A percentile compares a stretch with the other conserved stretches of the same genome.
Evolutionary conservation across 2,113 vertebrate species (phyloP).

Genomic region (Carassius auratus): DNA sequence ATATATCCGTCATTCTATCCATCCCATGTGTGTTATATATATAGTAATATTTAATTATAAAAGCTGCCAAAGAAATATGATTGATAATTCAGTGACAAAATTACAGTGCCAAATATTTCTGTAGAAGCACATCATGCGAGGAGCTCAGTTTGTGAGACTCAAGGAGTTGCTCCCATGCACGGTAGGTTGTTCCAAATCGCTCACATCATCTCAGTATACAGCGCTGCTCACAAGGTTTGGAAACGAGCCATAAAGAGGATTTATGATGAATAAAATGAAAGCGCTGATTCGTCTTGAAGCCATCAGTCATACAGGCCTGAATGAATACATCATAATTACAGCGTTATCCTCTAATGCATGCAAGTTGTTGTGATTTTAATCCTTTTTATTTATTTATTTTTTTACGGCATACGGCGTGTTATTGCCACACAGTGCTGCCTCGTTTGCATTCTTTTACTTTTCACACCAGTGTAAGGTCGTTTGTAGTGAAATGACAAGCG

Average conservation of each 20-base stretch:
- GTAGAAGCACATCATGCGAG: no score
- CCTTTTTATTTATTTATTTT: background rate
- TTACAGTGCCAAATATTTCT: no score
- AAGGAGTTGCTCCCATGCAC: no score
- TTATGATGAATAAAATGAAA: background rate
- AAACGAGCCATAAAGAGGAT: background rate
- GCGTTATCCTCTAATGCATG: background rate
- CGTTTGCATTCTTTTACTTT: constrained; percentile 1
- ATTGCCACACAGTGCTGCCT: background rate
- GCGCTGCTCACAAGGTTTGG: background rate
- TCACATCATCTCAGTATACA: background rate
- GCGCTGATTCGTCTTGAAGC: background rate
- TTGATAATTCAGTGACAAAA: no score
- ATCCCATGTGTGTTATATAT: no score
- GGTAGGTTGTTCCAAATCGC: no score
- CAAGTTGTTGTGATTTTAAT: constrained; percentile 18
- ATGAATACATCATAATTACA: constrained; percentile 32
- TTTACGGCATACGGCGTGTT: background rate
- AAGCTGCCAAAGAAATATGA: no score
- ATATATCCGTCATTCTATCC: no score
- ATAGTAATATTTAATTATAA: no score
- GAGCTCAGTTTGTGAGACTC: no score
- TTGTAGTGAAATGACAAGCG: constrained; percentile 16
- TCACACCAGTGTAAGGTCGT: constrained; percentile 23
- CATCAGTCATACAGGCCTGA: constrained; percentile 1